phyloP scores from a whole-genome alignment of 2,113 vertebrate genomes.

The Plestiodon gilberti region DNA sequence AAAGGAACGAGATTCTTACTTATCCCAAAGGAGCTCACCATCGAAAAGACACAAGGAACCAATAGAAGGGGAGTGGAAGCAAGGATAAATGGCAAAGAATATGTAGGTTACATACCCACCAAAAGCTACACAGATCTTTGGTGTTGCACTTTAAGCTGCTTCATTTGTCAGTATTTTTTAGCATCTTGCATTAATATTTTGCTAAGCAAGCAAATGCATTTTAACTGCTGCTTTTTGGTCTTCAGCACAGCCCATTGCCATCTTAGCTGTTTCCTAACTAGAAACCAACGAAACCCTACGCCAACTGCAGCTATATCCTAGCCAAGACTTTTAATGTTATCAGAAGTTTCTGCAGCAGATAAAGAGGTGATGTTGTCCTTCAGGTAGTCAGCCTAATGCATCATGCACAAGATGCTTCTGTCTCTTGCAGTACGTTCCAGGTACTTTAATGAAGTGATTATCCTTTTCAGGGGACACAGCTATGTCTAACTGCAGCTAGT shows the following conservation, averaged over 20 bases:
- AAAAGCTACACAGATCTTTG: too few relatives aligned
- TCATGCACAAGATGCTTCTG: background rate
- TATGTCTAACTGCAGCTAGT: constrained; percentile 15
- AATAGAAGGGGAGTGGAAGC: too few relatives aligned
- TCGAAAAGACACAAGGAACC: too few relatives aligned
- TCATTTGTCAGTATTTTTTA: background rate
- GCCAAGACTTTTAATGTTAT: background rate
- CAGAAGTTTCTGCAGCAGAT: constrained; percentile 11
- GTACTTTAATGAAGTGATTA: constrained; percentile 33
- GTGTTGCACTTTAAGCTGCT: background rate
- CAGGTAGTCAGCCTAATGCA: constrained; percentile 5
- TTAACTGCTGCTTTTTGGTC: background rate
- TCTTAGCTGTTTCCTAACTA: background rate
- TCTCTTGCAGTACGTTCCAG: background rate
- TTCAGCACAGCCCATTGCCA: rapidly evolving
- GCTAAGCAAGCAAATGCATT: background rate
- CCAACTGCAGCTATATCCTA: background rate
- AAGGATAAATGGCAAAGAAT: too few relatives aligned
- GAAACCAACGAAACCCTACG: background rate
- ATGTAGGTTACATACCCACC: too few relatives aligned
- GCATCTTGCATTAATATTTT: background rate
- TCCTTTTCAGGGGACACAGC: constrained; percentile 47
- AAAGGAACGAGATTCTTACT: too few relatives aligned
- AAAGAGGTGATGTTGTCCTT: background rate
- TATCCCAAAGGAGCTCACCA: too few relatives aligned